Evolutionary conservation across 2,888 invertebrate genomes (phyloP).

Genomic region (Monochamus alternatus): DNA sequence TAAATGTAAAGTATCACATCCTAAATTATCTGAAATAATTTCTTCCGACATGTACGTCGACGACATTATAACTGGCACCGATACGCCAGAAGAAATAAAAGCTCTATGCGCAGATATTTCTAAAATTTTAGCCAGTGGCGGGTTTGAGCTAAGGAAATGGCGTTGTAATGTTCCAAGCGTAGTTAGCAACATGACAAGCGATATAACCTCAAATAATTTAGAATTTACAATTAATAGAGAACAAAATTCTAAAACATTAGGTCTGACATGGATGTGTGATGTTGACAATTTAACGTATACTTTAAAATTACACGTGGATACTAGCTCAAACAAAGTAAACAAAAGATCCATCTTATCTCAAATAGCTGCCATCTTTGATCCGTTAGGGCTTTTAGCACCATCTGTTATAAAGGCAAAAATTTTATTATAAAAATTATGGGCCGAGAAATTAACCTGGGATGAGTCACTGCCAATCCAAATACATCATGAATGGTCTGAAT

Average conservation of each 20-base stretch:
- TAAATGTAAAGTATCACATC: not conserved
- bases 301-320: no score
- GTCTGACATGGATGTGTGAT: not conserved
- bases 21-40: not conserved
- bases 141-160: slow-evolving; percentile 30
- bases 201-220: not conserved
- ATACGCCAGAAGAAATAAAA: slow-evolving; percentile 10
- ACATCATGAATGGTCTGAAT: not conserved
- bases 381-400: slow-evolving; percentile 47
- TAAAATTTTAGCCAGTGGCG: slow-evolving; percentile 12
- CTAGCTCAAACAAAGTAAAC: not conserved
- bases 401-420: slow-evolving; percentile 47
- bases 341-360: slow-evolving; percentile 44
- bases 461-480: no score
- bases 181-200: not conserved
- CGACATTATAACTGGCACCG: slow-evolving; percentile 28
- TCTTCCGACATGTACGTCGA: slow-evolving; percentile 3
- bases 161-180: slow-evolving; percentile 11
- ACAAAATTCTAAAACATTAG: not conserved
- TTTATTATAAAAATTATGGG: slow-evolving; percentile 47
- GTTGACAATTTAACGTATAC: not conserved
- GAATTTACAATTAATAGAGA: not conserved
- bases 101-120: not conserved
- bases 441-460: slow-evolving; percentile 35
- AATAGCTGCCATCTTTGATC: slow-evolving; percentile 49